phyloP scores from a whole-genome alignment of 2,797 vertebrate species.

The Oreortyx pictus region DNA sequence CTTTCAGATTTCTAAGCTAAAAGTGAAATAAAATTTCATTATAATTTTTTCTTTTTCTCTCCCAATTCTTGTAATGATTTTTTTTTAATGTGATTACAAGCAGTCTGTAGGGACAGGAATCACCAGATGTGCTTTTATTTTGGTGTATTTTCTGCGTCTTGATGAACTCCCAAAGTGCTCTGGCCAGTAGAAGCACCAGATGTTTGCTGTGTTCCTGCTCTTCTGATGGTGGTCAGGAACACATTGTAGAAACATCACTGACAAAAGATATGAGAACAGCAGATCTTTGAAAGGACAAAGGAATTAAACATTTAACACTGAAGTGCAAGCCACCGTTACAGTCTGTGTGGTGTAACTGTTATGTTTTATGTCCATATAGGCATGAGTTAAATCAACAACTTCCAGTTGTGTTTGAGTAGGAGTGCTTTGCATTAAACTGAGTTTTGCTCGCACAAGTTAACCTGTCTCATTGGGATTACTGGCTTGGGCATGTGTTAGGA shows the following conservation, averaged over 20 bases:
- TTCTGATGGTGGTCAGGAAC: neutral
- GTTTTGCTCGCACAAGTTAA: neutral
- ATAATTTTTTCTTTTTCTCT: neutral
- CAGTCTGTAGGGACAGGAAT: neutral
- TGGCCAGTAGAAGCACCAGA: constrained; percentile 35
- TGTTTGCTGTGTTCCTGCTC: constrained; percentile 19
- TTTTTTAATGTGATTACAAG: constrained; percentile 6
- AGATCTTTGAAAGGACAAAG: constrained; percentile 17
- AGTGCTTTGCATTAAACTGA: neutral
- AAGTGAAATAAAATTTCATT: neutral
- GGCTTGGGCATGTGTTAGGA: neutral
- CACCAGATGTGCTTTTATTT: constrained; percentile 62
- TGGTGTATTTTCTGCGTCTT: constrained; percentile 35
- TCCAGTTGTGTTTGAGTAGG: neutral
- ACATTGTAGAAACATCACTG: neutral
- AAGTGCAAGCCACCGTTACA: neutral
- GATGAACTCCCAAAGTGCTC: constrained; percentile 41
- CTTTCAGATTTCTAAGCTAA: constrained; percentile 9
- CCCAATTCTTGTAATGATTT: neutral
- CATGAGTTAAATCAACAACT: neutral
- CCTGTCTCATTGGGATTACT: neutral
- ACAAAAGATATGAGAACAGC: neutral
- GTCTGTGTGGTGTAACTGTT: neutral
- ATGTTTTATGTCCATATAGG: neutral
- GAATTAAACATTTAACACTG: constrained; percentile 2